Evolutionary conservation across 1,140 invertebrate genomes (phyloP).

Genomic region (Drosophila ambigua): DNA sequence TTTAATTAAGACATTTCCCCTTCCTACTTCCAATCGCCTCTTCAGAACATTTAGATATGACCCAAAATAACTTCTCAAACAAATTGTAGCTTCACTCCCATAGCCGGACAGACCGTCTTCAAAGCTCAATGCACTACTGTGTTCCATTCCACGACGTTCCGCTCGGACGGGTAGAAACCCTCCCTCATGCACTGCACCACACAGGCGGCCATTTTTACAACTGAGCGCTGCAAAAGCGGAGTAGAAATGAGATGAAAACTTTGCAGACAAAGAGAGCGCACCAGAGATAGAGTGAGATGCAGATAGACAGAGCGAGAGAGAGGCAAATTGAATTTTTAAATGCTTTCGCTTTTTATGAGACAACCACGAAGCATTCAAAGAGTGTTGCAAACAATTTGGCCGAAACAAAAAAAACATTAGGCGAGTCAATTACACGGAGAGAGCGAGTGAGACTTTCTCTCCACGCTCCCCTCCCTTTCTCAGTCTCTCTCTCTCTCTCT

Average conservation of each 20-base stretch:
- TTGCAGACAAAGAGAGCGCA: constrained; percentile 58
- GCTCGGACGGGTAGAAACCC: constrained; percentile 33
- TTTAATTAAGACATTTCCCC: too few species aligned
- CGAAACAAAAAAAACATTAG: constrained; percentile 75
- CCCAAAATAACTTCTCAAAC: not conserved
- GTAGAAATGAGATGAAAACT: constrained; percentile 28
- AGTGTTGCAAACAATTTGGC: constrained; percentile 80
- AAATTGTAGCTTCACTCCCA: not conserved
- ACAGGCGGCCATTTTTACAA: constrained; percentile 77
- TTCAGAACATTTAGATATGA: too few species aligned
- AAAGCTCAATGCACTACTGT: not conserved
- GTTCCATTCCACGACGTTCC: constrained; percentile 61
- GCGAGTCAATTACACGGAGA: constrained; percentile 67
- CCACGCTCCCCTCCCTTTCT: not conserved
- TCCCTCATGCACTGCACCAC: constrained; percentile 35
- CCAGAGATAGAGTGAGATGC: constrained; percentile 10
- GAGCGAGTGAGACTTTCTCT: constrained; percentile 19
- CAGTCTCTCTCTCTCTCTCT: not conserved
- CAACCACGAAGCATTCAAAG: constrained; percentile 81
- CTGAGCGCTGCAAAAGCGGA: constrained; percentile 37
- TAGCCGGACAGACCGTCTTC: not conserved
- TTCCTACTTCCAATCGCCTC: too few species aligned
- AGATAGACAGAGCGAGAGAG: constrained; percentile 19
- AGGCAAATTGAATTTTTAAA: constrained; percentile 78
- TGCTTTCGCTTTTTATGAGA: constrained; percentile 77